Evolutionary conservation across 2,888 invertebrate genomes (phyloP).

Genomic region (Augiades crinisus): DNA sequence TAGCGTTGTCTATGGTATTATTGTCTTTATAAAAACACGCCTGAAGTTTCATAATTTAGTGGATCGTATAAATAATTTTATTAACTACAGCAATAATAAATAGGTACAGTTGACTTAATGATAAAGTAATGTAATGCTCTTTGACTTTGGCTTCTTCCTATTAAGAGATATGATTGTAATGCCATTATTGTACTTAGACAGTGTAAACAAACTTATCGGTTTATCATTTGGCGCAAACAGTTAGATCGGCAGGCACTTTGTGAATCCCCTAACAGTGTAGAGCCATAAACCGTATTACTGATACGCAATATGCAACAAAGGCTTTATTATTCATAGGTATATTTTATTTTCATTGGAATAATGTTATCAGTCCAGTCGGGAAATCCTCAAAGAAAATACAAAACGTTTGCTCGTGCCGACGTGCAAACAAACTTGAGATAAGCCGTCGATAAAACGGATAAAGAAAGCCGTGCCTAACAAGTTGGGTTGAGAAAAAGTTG

Average conservation of each 20-base stretch:
- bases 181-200: too few relatives aligned
- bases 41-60: too few relatives aligned
- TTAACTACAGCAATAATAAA: too few relatives aligned
- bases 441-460: conserved; percentile 35
- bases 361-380: conserved; percentile 45
- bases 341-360: conserved; percentile 37
- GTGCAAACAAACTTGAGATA: conserved; percentile 44
- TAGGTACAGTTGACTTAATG: too few relatives aligned
- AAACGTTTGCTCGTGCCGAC: conserved; percentile 37
- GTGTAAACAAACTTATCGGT: neutral
- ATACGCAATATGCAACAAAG: conserved; percentile 20
- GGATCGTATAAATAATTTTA: too few relatives aligned
- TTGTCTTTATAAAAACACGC: too few relatives aligned
- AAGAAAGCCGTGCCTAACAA: conserved; percentile 29
- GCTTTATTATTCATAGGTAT: conserved; percentile 16
- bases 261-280: conserved; percentile 8
- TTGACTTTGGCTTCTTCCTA: too few relatives aligned
- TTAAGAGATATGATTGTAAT: too few relatives aligned
- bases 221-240: neutral
- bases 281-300: conserved; percentile 14
- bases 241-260: conserved; percentile 3
- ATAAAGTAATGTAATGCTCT: too few relatives aligned
- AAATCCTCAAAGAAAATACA: conserved; percentile 43
- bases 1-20: too few relatives aligned
- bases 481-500: conserved; percentile 23